Evolutionary conservation across 2,888 invertebrate species (phyloP), one percentile per base, ranked within the genome.

Genomic region (Noctua janthina): DNA sequence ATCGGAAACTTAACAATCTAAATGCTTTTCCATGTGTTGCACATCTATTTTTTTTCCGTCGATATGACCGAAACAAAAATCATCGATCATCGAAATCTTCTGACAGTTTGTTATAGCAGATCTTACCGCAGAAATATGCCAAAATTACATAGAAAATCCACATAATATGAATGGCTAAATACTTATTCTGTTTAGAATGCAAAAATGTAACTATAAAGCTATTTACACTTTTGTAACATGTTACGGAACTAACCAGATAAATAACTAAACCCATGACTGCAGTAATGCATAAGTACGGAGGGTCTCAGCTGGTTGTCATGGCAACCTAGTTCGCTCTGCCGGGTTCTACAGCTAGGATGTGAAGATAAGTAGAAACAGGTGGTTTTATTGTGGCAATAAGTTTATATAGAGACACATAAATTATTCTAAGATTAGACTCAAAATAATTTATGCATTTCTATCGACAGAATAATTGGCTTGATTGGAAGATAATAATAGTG

Each of bases 201-300:
- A 66, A 49, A 67, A 74, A 56, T 66, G 7, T 15, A 17, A 6
- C 7, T 10, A 17, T 29, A 20, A 20, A 69, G 8, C 29, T 43
- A 54, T 67, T 79, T 43, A 83, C 46, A 62, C 13, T 59, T 74
- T 51, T 39, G 29, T 13, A 46, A 54, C 39, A 81, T 62, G 66
- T 62, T 62, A 59, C 39, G 39, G 29, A 71, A 66, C 59, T 71
- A 81, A 81, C 62, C 6, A 56, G 64, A 74, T 84, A 59, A 71
- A 68, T 46, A 85, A 62, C 56, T n/a, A 51, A 73, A 67, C 71
- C 64, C 67, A 82, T 74, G 59, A 59, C 82, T 64, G 82, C 84
- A 77, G 84, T 74, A 84, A 85, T 85, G 76, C 84, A 72, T 81
- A 85, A 70, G 49, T 64, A 76, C 39, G 39, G 62, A 73, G 76